phyloP scores from a whole-genome alignment of 2,888 invertebrate genomes.

The Ferdinandea cuprea region DNA sequence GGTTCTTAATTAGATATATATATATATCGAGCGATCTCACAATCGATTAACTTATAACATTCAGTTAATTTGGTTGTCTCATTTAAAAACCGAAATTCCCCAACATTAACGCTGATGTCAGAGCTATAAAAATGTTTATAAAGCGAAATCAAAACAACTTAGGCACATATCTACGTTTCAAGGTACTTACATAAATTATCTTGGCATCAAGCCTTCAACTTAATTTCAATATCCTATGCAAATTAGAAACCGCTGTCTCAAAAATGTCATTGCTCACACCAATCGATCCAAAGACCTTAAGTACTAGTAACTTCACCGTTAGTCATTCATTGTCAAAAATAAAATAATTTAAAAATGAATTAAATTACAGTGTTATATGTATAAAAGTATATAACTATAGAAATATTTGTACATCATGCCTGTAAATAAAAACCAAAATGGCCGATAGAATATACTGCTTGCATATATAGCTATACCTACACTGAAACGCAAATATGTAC shows the following conservation, averaged over 20 bases:
- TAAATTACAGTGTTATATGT: constrained; percentile 40
- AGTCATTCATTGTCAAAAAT: constrained; percentile 64
- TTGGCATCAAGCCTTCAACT: constrained; percentile 49
- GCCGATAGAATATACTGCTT: constrained; percentile 66
- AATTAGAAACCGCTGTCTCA: constrained; percentile 25
- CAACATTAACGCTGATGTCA: constrained; percentile 52
- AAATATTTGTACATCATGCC: neutral
- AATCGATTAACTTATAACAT: too few relatives aligned
- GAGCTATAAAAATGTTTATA: constrained; percentile 33
- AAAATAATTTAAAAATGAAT: constrained; percentile 34
- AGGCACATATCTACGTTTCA: constrained; percentile 25
- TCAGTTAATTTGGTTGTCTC: too few relatives aligned
- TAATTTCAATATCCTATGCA: constrained; percentile 68
- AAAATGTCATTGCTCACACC: constrained; percentile 10
- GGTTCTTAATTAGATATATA: too few relatives aligned
- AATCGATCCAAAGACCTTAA: constrained; percentile 51
- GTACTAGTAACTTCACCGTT: constrained; percentile 54
- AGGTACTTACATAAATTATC: constrained; percentile 18
- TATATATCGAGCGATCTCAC: too few relatives aligned
- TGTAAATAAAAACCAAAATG: constrained; percentile 73
- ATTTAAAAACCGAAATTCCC: constrained; percentile 21
- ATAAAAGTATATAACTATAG: neutral
- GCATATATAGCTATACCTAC: constrained; percentile 24
- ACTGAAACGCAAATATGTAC: constrained; percentile 55
- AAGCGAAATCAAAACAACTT: constrained; percentile 27